Evolutionary conservation across 2,113 vertebrate genomes (phyloP).

Genomic region (Megatriorchis doriae): DNA sequence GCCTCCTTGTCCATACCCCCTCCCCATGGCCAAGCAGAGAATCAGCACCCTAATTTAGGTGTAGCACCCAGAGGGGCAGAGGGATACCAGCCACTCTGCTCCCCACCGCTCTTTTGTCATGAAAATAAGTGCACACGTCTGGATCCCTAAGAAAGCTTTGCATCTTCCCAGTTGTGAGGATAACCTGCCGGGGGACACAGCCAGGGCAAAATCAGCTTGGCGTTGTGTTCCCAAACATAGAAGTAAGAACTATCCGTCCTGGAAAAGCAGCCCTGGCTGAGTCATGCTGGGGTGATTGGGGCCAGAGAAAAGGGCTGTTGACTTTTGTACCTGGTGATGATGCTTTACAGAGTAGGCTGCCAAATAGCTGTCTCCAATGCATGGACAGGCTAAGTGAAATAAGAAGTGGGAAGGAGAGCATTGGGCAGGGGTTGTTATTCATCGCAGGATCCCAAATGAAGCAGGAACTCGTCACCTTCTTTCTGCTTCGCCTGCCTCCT

Average conservation of each 20-base stretch:
- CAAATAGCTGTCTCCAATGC: neutral
- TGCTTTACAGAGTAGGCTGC: neutral
- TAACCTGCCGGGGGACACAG: neutral
- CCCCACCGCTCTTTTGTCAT: fast-evolving
- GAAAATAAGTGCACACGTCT: fast-evolving
- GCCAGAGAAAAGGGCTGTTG: neutral
- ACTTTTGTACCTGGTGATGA: neutral
- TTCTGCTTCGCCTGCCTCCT: neutral
- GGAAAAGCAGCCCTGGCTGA: neutral
- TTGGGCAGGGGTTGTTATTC: neutral
- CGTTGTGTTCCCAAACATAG: neutral
- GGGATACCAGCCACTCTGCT: fast-evolving
- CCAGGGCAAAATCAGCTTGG: neutral
- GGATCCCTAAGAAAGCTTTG: neutral
- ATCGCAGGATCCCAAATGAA: neutral
- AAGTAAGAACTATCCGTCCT: neutral
- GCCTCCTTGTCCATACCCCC: fast-evolving
- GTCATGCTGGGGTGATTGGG: no score
- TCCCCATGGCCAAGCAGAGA: fast-evolving
- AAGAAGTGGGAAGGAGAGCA: neutral
- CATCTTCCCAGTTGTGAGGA: neutral
- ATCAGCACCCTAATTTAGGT: neutral
- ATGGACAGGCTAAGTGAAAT: no score
- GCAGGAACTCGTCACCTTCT: neutral
- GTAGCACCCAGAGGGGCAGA: neutral